Evolutionary conservation across 2,888 invertebrate genomes (phyloP), one percentile per base, ranked within the genome.

Genomic region (Nebria brevicollis): DNA sequence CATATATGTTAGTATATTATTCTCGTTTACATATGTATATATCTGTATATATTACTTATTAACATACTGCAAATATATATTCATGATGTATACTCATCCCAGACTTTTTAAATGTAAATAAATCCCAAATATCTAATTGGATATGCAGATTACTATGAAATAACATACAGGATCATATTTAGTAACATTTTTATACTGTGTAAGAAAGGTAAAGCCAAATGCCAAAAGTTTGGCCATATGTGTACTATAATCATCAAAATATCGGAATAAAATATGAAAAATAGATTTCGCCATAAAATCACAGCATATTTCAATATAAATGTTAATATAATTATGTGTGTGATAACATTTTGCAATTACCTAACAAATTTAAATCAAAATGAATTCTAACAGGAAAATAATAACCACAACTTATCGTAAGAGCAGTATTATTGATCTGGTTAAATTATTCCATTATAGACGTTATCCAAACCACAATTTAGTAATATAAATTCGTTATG

Each of bases 81-180:
- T 25, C 20, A 68, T 73, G 72, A 72, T 8, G 26, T 72, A 73
- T 15, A 41, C 42, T 34, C 42, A 41, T 26, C 73, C 73, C 73
- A 73, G 10, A 73, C 15, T 73, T 73, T 72, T 73, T 73, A 73
- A 26, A 73, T 73, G 73, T n/a, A 73, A 73, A 73, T 73, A 41
- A 73, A 54, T 6, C 54, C 54, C 7, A 54, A 54, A 54, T 54
- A 54, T 54, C 54, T 54, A 54, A 54, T 54, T 54, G 54, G 7
- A 7, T 54, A 54, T 54, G 54, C 8, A 54, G 54, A 54, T 13
- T 54, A 54, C 54, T 11, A 3, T 13, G 34, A 5, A 34, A 34
- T 34, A 34, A 54, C 54, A 54, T 54, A 8, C 54, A 54, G 54
- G 54, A 34, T 34, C 34, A 34, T 2, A 34, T 34, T 34, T 1